Percentiles rank a stretch among this genome's conserved stretches.
Conservation (phyloP, 37 sponge, comb jelly and placozoan genomes). For the Petrosia ficiformis region DNA sequence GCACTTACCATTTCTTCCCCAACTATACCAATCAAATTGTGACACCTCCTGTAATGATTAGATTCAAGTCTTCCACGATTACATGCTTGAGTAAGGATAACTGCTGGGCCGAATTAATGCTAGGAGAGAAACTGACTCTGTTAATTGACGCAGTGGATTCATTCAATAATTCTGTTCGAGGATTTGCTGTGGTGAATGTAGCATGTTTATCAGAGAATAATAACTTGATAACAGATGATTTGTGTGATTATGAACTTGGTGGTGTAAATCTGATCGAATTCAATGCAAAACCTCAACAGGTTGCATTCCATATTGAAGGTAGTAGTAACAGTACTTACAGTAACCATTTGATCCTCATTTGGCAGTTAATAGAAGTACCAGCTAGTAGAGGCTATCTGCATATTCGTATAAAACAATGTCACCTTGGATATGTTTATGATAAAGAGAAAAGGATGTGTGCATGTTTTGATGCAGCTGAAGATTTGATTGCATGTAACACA, state of each 20-base stretch:
- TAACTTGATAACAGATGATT: not conserved
- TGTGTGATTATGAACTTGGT: not conserved
- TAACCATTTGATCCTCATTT: not conserved
- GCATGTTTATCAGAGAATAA: not conserved
- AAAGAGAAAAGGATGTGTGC: not conserved
- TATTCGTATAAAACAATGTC: not conserved
- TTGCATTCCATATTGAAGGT: slow-evolving; percentile 4
- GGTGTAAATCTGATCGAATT: not conserved
- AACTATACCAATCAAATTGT: not conserved
- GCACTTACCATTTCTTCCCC: slow-evolving; percentile 4
- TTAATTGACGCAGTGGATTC: not conserved
- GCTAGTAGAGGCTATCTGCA: not conserved
- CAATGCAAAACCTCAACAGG: not conserved
- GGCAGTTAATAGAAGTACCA: not conserved
- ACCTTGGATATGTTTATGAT: slow-evolving; percentile 6
- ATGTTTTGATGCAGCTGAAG: not conserved
- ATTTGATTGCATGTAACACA: slow-evolving; percentile 1
- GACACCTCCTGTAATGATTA: not conserved
- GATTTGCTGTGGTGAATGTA: not conserved
- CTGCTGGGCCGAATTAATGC: not conserved
- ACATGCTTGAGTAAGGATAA: not conserved
- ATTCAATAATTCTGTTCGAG: not conserved
- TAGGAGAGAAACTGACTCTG: not conserved
- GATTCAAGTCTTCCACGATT: not conserved
- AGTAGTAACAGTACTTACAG: not conserved